These are phyloP conservation scores for Sula dactylatra DNA, from an alignment of 2,113 vertebrate species.

Conservation along the genomic window DNA sequence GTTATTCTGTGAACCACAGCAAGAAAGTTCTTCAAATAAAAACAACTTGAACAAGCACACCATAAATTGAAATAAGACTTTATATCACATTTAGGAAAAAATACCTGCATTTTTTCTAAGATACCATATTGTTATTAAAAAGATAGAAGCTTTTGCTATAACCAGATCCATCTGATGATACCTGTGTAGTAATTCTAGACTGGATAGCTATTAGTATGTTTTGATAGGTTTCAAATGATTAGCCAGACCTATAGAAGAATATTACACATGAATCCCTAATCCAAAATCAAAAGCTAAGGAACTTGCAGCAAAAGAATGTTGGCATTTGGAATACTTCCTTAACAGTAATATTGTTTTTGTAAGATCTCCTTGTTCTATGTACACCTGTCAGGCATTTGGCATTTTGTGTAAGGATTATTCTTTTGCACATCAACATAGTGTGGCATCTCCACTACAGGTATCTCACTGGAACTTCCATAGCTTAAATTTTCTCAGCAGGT, in stretches of 20 bases:
- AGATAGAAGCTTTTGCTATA: background rate
- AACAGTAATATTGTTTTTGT: background rate
- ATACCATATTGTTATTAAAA: background rate
- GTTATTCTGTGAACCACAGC: background rate
- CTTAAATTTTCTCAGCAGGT: background rate
- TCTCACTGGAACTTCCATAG: background rate
- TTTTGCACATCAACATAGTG: background rate
- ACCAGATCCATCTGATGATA: background rate
- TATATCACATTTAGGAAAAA: background rate
- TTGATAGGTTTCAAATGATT: background rate
- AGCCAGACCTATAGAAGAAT: background rate
- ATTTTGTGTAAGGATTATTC: background rate
- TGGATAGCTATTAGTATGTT: background rate
- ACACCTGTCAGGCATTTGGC: background rate
- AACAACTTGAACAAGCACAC: background rate
- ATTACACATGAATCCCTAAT: background rate
- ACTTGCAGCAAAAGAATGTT: background rate
- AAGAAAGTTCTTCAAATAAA: conserved; percentile 5
- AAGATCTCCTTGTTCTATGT: background rate
- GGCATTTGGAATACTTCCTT: background rate
- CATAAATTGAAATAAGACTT: background rate
- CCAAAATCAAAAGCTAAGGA: background rate
- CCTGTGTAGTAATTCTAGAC: background rate
- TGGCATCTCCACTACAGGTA: background rate
- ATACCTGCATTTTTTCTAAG: background rate